phyloP scores from a whole-genome alignment of 2,113 vertebrate species.

The Gallinago undulata region DNA sequence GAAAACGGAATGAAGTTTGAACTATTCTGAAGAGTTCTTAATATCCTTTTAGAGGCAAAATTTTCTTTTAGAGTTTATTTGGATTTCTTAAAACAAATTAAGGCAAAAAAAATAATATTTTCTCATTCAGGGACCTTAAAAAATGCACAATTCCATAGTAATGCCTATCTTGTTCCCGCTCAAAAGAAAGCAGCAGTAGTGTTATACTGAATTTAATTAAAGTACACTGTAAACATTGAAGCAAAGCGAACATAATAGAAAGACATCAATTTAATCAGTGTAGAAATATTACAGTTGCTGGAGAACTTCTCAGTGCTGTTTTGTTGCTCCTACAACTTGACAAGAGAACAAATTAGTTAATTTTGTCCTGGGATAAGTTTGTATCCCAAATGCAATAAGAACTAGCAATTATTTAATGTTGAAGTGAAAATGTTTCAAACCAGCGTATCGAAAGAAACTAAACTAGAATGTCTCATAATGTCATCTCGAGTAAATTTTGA shows the following conservation, averaged over 20 bases:
- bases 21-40: not conserved
- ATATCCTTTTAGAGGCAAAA: not conserved
- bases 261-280: not conserved
- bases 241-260: not conserved
- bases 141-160: not conserved
- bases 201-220: not conserved
- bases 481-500: not conserved
- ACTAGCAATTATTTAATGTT: not conserved
- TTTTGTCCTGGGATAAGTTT: conserved; percentile 1
- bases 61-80: not conserved
- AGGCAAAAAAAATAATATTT: not conserved
- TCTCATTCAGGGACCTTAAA: not conserved
- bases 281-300: not conserved
- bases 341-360: not conserved
- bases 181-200: not conserved
- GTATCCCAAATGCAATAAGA: not conserved
- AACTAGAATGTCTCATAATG: not conserved
- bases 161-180: not conserved
- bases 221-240: not conserved
- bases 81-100: not conserved
- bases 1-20: not conserved
- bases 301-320: not conserved
- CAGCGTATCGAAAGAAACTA: not conserved
- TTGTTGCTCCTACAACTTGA: not conserved
- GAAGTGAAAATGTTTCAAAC: not conserved